Evolutionary conservation across 2,888 invertebrate genomes (phyloP).

Genomic region (Xestobium rufovillosum): DNA sequence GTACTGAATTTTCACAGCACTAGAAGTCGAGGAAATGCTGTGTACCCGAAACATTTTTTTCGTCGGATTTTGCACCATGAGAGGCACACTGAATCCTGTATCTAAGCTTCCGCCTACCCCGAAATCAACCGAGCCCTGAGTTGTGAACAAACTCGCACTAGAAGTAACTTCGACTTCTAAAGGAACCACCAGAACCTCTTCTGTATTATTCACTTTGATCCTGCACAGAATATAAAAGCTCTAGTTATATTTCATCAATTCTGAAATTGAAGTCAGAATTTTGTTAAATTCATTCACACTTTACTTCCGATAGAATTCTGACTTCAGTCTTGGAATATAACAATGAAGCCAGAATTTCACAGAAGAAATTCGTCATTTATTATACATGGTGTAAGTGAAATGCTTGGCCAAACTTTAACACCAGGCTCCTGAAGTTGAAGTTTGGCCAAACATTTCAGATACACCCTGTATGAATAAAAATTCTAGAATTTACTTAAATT

Average conservation of each 20-base stretch:
- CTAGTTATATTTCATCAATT: neutral
- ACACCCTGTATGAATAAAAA: no score
- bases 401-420: no score
- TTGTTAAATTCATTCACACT: no score
- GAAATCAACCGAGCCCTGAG: constrained; percentile 72
- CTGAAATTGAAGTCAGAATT: no score
- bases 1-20: constrained; percentile 60
- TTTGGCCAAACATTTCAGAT: no score
- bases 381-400: no score
- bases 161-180: constrained; percentile 73
- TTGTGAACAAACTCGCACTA: constrained; percentile 65
- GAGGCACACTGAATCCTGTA: constrained; percentile 51
- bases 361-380: no score
- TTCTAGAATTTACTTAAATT: neutral
- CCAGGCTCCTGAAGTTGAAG: no score
- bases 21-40: constrained; percentile 53
- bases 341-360: no score
- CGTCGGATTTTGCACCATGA: constrained; percentile 60
- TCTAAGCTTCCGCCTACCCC: constrained; percentile 70
- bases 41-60: constrained; percentile 60
- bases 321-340: no score
- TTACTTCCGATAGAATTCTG: no score
- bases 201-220: constrained; percentile 61
- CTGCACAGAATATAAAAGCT: constrained; percentile 36
- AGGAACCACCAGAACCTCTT: constrained; percentile 68